Evolutionary conservation across 2,113 vertebrate genomes (phyloP).

Genomic region (Oreocharis arfaki): DNA sequence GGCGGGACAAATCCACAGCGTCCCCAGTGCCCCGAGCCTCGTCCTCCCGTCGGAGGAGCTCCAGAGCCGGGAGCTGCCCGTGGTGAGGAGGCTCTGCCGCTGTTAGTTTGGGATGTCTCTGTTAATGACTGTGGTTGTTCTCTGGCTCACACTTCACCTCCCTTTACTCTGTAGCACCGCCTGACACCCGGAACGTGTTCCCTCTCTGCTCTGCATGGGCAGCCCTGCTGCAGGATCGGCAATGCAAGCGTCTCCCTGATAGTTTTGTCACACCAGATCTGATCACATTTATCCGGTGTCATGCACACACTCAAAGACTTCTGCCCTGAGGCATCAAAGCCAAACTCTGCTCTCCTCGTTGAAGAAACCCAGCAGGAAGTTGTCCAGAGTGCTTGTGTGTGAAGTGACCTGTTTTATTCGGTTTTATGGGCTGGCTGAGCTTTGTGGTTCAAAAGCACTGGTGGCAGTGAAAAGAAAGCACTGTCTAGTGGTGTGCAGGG

Average conservation of each 20-base stretch:
- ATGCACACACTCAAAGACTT: background rate
- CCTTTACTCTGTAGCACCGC: background rate
- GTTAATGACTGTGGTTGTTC: background rate
- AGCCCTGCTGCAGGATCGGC: background rate
- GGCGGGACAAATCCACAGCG: background rate
- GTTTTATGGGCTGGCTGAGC: background rate
- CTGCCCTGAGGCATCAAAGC: background rate
- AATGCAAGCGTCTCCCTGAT: background rate
- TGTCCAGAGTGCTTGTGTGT: background rate
- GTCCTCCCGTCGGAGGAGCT: background rate
- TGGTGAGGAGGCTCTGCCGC: background rate
- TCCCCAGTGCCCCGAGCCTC: background rate
- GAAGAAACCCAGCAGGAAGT: background rate
- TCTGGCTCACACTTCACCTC: background rate
- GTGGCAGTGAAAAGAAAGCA: background rate
- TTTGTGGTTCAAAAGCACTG: background rate
- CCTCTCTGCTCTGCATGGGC: background rate
- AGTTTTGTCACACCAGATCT: constrained; percentile 50
- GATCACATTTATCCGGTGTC: constrained; percentile 21
- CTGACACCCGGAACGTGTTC: constrained; percentile 35
- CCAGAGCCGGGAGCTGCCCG: background rate
- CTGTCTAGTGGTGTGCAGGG: background rate
- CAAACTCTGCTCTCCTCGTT: background rate
- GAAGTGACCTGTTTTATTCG: constrained; percentile 11
- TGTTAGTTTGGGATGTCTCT: background rate